Conservation (phyloP, 2,113 vertebrate species). For the Eubucco bourcierii region DNA sequence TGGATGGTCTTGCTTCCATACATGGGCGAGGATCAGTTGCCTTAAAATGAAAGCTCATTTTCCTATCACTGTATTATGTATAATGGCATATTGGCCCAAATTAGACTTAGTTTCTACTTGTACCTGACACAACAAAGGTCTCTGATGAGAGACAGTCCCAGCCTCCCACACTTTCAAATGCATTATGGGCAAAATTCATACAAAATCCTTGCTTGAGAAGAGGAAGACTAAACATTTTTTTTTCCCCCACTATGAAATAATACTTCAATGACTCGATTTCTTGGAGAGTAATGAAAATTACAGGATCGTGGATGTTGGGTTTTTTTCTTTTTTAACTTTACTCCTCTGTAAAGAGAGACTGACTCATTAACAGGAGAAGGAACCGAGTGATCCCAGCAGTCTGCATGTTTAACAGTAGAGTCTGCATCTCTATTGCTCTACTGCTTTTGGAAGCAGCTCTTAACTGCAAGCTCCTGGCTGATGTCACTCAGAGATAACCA, state of each 20-base stretch:
- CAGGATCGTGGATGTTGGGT: rapidly evolving
- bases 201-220: background rate
- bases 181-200: background rate
- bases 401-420: background rate
- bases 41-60: background rate
- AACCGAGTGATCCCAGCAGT: background rate
- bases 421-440: background rate
- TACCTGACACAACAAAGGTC: background rate
- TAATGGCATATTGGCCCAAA: background rate
- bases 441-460: conserved; percentile 70
- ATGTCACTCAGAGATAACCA: conserved; percentile 42
- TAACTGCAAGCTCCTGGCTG: background rate
- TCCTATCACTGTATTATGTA: background rate
- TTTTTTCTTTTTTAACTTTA: background rate
- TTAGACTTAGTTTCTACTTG: conserved; percentile 9
- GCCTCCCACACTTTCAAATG: background rate
- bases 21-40: background rate
- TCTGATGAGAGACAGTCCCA: background rate
- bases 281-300: background rate
- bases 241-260: background rate
- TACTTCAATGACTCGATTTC: background rate
- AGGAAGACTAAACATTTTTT: background rate
- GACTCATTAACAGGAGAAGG: background rate
- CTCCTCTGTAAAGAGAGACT: conserved; percentile 7
- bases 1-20: background rate